These are phyloP conservation scores for Rhorus exstirpatorius DNA, from an alignment of 2,888 invertebrate species.

Conservation along the genomic window DNA sequence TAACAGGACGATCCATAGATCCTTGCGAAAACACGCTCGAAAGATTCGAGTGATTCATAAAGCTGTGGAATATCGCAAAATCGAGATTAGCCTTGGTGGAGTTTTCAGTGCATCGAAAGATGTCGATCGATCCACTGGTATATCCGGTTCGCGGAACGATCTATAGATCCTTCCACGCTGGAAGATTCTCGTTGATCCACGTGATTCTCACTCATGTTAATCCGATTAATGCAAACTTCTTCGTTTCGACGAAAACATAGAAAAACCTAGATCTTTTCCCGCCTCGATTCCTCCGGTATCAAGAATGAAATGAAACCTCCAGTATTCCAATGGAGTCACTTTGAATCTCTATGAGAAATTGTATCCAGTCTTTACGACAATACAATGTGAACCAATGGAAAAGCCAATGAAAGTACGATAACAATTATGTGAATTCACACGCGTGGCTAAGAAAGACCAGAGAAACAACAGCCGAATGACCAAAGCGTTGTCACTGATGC, in stretches of 20 bases:
- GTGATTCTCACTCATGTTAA: constrained; percentile 15
- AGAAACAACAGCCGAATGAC: constrained; percentile 69
- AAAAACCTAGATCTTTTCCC: too few species aligned
- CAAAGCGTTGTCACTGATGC: constrained; percentile 54
- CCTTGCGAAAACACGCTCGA: not conserved
- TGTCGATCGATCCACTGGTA: constrained; percentile 25
- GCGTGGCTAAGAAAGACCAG: constrained; percentile 26
- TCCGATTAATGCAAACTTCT: too few species aligned
- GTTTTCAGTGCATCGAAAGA: not conserved
- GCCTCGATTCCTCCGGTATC: too few species aligned
- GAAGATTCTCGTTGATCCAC: constrained; percentile 32
- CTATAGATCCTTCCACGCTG: constrained; percentile 50
- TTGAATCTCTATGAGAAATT: not conserved
- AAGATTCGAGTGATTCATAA: not conserved
- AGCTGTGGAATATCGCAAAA: too few species aligned
- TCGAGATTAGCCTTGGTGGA: not conserved
- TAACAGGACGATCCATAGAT: constrained; percentile 13
- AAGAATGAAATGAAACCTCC: not conserved
- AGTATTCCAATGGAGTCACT: not conserved
- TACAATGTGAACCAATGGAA: not conserved
- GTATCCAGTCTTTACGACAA: not conserved
- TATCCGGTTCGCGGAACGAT: constrained; percentile 19
- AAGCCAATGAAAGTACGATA: not conserved
- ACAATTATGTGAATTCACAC: constrained; percentile 9
- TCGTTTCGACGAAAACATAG: too few species aligned